A percentile compares a stretch with the other conserved stretches of the same genome.
Conservation (phyloP, 2,888 invertebrate species). For the Punctoribates punctum region DNA sequence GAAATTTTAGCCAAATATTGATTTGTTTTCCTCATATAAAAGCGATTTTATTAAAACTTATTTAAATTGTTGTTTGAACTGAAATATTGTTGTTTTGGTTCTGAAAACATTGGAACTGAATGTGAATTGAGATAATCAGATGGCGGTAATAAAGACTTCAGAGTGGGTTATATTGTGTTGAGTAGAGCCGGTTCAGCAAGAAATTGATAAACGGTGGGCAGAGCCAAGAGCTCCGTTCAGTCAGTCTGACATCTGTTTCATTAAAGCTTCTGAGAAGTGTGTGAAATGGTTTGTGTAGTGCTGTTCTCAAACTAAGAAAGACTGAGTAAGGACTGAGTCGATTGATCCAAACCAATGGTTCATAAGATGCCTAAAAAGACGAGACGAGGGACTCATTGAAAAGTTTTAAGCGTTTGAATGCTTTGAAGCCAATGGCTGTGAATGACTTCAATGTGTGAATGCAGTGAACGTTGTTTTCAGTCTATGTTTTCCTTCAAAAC, state of each 20-base stretch:
- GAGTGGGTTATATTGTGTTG: not conserved
- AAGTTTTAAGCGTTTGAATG: not conserved
- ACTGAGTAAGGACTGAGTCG: no score
- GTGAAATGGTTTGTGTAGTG: no score
- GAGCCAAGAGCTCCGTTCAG: not conserved
- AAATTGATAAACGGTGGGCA: not conserved
- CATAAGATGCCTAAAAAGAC: not conserved
- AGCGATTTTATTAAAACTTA: not conserved
- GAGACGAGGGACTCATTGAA: not conserved
- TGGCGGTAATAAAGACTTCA: not conserved
- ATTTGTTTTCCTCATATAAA: not conserved
- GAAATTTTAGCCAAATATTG: not conserved
- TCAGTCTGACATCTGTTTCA: constrained; percentile 26
- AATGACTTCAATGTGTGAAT: not conserved
- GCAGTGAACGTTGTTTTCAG: not conserved
- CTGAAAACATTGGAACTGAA: not conserved
- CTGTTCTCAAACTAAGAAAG: not conserved
- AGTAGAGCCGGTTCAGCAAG: constrained; percentile 19
- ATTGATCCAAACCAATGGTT: not conserved
- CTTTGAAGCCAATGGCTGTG: constrained; percentile 6
- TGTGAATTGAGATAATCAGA: not conserved
- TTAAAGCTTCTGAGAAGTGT: not conserved
- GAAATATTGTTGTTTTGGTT: not conserved
- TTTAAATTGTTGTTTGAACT: not conserved
- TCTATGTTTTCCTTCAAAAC: not conserved